Conservation (phyloP, 2,888 invertebrate genomes). For the Epinotia demarniana region DNA sequence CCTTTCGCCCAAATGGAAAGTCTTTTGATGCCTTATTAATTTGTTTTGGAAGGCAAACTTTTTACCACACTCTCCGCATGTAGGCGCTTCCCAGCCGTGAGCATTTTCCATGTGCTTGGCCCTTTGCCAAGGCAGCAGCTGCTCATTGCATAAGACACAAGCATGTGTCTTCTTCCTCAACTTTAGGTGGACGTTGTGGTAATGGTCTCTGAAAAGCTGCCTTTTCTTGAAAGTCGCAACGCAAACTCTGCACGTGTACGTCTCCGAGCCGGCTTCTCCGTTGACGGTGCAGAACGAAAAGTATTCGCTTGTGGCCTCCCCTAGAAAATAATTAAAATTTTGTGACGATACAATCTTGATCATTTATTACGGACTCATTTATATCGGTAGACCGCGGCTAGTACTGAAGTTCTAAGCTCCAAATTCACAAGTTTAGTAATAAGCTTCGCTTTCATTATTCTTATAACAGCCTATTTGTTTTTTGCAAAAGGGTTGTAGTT, state of each 20-base stretch:
- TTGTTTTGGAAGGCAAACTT: constrained; percentile 45
- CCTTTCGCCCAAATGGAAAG: constrained; percentile 23
- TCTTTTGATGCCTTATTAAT: constrained; percentile 7
- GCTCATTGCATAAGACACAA: constrained; percentile 31
- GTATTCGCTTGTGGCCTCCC: constrained; percentile 2
- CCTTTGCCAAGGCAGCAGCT: background rate
- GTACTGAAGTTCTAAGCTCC: background rate
- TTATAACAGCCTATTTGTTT: no score
- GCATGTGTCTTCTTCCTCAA: background rate
- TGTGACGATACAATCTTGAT: background rate
- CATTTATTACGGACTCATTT: background rate
- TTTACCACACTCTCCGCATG: constrained; percentile 53
- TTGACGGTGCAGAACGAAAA: background rate
- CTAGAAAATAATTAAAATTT: constrained; percentile 43
- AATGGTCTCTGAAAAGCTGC: constrained; percentile 28
- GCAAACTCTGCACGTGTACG: constrained; percentile 38
- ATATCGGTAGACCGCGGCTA: no score
- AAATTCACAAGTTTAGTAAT: no score
- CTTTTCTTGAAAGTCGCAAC: constrained; percentile 20
- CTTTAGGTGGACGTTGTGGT: constrained; percentile 36
- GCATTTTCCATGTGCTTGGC: constrained; percentile 30
- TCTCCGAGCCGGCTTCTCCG: constrained; percentile 36
- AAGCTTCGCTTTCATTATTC: background rate
- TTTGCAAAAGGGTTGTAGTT: no score
- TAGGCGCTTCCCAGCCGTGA: constrained; percentile 50